These are phyloP conservation scores for Microvelia longipes DNA, from an alignment of 1,140 invertebrate genomes.

Conservation along the genomic window DNA sequence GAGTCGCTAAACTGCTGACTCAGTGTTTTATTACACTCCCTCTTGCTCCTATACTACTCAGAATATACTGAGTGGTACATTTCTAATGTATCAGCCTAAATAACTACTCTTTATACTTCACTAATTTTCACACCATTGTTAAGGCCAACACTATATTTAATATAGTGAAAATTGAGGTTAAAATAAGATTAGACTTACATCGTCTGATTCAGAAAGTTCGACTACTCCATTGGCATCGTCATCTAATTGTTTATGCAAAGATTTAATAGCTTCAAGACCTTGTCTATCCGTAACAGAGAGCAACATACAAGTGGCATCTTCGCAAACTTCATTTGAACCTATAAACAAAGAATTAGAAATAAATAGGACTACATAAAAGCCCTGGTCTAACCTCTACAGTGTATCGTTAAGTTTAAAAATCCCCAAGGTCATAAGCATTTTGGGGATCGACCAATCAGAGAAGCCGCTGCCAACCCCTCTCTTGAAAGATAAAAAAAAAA, in stretches of 20 bases:
- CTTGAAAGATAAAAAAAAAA: too few species aligned
- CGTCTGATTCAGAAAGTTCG: conserved; percentile 84
- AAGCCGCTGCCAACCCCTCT: too few species aligned
- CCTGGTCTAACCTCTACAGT: not conserved
- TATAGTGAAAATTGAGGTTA: too few species aligned
- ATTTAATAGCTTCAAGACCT: conserved; percentile 39
- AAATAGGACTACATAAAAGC: not conserved
- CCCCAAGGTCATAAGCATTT: not conserved
- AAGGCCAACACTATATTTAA: too few species aligned
- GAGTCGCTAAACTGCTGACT: too few species aligned
- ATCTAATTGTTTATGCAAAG: conserved; percentile 75
- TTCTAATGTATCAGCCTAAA: too few species aligned
- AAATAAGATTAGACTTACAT: conserved; percentile 44
- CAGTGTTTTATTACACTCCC: too few species aligned
- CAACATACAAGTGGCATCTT: conserved; percentile 51
- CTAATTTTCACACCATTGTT: too few species aligned
- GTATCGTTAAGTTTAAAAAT: not conserved
- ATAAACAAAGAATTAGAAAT: not conserved
- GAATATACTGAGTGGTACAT: too few species aligned
- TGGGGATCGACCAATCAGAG: not conserved
- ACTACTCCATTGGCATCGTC: conserved; percentile 90
- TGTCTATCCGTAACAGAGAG: conserved; percentile 43
- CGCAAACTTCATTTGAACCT: conserved; percentile 30
- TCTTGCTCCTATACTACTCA: too few species aligned
- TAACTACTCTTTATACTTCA: too few species aligned